These are phyloP conservation scores for Neotragus moschatus DNA, from an alignment of 2,113 vertebrate species.

Conservation along the genomic window DNA sequence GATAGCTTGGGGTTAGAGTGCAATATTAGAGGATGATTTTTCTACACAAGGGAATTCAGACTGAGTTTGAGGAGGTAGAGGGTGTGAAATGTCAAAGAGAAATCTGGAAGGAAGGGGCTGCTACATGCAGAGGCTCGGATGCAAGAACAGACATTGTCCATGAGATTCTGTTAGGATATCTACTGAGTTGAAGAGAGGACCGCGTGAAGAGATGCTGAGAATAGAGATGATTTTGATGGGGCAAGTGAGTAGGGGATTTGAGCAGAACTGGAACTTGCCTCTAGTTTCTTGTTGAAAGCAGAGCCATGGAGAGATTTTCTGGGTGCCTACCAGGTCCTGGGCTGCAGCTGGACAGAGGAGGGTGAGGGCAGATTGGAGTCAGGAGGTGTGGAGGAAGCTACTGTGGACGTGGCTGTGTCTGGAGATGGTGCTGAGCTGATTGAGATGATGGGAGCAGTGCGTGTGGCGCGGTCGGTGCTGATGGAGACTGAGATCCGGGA, in stretches of 20 bases:
- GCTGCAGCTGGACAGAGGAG: neutral
- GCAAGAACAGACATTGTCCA: neutral
- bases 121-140: neutral
- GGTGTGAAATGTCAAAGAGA: neutral
- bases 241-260: neutral
- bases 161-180: neutral
- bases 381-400: neutral
- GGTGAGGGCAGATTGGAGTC: neutral
- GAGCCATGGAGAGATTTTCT: no score
- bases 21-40: neutral
- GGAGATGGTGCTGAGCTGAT: neutral
- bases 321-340: no score
- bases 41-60: neutral
- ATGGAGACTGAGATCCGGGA: neutral
- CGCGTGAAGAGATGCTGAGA: neutral
- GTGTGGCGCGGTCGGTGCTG: fast-evolving
- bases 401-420: fast-evolving
- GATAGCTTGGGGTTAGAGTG: neutral
- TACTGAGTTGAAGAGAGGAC: neutral
- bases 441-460: fast-evolving
- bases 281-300: neutral
- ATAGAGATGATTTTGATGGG: neutral
- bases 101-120: neutral
- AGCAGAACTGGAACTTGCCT: neutral
- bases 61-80: neutral